Evolutionary conservation across 2,888 invertebrate genomes (phyloP).

Genomic region (Drosophila anomelani): DNA sequence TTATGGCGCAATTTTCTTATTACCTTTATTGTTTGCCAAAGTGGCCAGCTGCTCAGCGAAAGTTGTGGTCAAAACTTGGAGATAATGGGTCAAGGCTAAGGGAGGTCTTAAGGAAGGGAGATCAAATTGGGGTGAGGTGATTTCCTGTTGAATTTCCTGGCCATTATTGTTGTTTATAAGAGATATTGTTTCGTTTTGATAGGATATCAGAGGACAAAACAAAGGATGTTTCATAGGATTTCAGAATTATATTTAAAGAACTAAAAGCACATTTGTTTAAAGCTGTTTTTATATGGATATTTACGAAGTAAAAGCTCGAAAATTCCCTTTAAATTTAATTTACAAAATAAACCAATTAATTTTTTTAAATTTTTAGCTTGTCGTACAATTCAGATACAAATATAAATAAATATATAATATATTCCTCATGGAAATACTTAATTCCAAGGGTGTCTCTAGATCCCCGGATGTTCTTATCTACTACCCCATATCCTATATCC

Average conservation of each 20-base stretch:
- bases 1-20: constrained; percentile 27
- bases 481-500: background rate
- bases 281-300: no score
- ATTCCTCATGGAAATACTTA: background rate
- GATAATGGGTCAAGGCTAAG: constrained; percentile 27
- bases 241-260: no score
- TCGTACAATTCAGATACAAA: background rate
- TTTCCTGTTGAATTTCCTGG: constrained; percentile 10
- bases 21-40: constrained; percentile 18
- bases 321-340: no score
- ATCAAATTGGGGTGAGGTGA: background rate
- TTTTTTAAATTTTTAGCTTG: no score
- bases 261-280: no score
- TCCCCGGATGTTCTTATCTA: background rate
- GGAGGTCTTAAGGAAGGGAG: background rate
- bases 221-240: no score
- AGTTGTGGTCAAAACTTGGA: constrained; percentile 15
- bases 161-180: background rate
- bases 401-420: no score
- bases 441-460: background rate
- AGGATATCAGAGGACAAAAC: background rate
- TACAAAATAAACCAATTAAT: no score
- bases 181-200: no score
- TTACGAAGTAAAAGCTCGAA: no score
- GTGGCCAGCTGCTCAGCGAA: constrained; percentile 21